Percentiles rank a stretch among this genome's conserved stretches.
Evolutionary conservation across 2,113 vertebrate genomes (phyloP).

Genomic region (Rhea americana): DNA sequence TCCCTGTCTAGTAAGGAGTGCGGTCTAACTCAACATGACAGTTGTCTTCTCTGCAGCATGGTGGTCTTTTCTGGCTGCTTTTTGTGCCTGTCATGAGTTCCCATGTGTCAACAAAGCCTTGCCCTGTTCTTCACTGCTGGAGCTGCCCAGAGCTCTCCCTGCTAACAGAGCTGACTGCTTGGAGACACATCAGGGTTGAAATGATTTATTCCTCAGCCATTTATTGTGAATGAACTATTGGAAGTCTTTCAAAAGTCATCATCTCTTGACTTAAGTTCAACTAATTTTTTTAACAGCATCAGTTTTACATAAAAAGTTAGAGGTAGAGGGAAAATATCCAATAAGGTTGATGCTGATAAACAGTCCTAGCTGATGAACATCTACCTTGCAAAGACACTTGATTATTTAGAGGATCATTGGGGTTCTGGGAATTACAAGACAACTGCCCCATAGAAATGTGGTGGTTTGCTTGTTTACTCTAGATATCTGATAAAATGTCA

Average conservation of each 20-base stretch:
- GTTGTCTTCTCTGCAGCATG: background rate
- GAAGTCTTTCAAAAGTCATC: conserved; percentile 56
- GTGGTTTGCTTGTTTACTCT: background rate
- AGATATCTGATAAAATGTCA: background rate
- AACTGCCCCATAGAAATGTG: background rate
- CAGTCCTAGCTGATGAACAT: background rate
- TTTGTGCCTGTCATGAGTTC: background rate
- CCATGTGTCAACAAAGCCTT: background rate
- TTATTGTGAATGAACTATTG: conserved; percentile 42
- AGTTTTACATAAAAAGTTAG: conserved; percentile 7
- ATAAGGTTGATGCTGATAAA: conserved; percentile 6
- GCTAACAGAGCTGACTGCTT: conserved; percentile 20
- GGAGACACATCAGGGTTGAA: conserved; percentile 29
- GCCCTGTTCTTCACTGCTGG: background rate
- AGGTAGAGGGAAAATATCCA: background rate
- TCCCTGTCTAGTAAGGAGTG: background rate
- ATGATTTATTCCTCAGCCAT: conserved; percentile 53
- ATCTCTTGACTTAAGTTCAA: conserved; percentile 43
- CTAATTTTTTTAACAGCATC: conserved; percentile 34
- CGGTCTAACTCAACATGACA: background rate
- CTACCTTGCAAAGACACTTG: background rate
- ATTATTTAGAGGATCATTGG: background rate
- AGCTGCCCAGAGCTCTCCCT: background rate
- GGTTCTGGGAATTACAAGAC: background rate
- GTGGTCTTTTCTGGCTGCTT: conserved; percentile 24